Conservation (phyloP, 2,113 vertebrate species). For the Heterotilapia buettikoferi region DNA sequence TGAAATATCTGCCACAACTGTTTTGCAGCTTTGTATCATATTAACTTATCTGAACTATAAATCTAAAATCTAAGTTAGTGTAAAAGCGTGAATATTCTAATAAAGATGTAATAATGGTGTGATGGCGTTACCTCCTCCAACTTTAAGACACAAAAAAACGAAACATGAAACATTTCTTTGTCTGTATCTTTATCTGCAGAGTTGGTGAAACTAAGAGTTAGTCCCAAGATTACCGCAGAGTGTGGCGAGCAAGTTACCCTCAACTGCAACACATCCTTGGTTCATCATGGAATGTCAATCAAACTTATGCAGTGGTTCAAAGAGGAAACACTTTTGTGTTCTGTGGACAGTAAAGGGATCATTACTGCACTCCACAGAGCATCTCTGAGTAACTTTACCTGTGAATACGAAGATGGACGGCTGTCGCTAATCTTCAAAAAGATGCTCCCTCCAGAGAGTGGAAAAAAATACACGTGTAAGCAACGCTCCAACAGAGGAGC, state of each 20-base stretch:
- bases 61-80: not conserved
- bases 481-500: constrained; percentile 34
- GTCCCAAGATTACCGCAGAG: not conserved
- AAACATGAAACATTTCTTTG: not conserved
- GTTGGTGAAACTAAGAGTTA: not conserved
- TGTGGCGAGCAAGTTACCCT: constrained; percentile 29
- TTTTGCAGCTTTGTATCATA: not conserved
- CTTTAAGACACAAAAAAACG: not conserved
- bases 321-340: not conserved
- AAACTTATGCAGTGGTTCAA: constrained; percentile 40
- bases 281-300: not conserved
- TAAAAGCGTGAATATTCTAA: not conserved
- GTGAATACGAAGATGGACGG: not conserved
- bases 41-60: not conserved
- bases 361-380: accelerated
- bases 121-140: not conserved
- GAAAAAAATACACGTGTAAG: constrained; percentile 44
- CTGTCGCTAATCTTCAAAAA: constrained; percentile 22
- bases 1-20: not conserved
- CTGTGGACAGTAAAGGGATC: not conserved
- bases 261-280: not conserved
- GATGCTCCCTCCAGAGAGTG: not conserved
- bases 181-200: constrained; percentile 13
- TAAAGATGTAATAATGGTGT: not conserved
- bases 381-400: not conserved